These are phyloP conservation scores for Hydrolagus affinis DNA, from an alignment of 2,113 vertebrate species.

Conservation along the genomic window DNA sequence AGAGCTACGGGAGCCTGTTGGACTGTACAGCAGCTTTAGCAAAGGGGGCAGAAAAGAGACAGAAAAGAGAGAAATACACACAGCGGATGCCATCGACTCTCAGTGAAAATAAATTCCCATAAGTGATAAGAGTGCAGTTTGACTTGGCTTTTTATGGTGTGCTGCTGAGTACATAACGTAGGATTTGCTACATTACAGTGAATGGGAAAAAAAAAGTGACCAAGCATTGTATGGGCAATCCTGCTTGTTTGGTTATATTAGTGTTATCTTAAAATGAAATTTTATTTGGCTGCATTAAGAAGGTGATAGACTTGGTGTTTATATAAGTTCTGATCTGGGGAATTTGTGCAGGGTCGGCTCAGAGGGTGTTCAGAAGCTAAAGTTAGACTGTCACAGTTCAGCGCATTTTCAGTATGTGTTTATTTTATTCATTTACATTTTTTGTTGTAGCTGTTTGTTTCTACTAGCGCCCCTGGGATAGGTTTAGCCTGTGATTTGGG, in stretches of 20 bases:
- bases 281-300: background rate
- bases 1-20: no score
- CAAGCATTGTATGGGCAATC: background rate
- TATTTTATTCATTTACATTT: constrained; percentile 33
- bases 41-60: no score
- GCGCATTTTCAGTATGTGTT: constrained; percentile 25
- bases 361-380: constrained; percentile 30
- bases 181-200: background rate
- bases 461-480: constrained; percentile 26
- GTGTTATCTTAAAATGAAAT: background rate
- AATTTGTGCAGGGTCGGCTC: background rate
- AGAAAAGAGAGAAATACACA: background rate
- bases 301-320: background rate
- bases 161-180: background rate
- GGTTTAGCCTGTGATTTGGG: constrained; percentile 1
- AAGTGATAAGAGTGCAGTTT: background rate
- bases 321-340: background rate
- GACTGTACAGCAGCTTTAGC: no score
- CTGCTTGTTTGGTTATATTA: background rate
- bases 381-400: constrained; percentile 21
- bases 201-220: background rate
- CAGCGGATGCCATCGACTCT: background rate
- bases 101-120: background rate
- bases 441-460: constrained; percentile 29
- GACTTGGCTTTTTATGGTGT: background rate